Evolutionary conservation across 2,113 vertebrate species (phyloP).

Genomic region (Eidolon helvum): DNA sequence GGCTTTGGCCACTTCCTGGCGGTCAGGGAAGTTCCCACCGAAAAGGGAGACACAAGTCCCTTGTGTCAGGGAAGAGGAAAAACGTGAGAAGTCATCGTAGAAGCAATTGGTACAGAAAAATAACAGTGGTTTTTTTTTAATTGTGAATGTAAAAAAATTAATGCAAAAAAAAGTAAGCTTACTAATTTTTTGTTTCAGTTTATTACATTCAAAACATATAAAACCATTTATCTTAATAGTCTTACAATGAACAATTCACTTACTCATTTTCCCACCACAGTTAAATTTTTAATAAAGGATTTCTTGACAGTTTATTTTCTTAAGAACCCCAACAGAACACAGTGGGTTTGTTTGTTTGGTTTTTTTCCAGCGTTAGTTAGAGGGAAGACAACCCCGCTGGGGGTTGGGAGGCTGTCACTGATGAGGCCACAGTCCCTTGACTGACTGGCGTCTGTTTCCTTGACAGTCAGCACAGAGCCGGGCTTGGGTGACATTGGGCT

Average conservation of each 20-base stretch:
- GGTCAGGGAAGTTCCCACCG: not conserved
- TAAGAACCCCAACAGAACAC: conserved; percentile 36
- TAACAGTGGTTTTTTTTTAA: not conserved
- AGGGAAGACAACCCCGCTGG: accelerated
- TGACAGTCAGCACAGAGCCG: not conserved
- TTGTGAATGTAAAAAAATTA: not conserved
- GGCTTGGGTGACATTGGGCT: accelerated
- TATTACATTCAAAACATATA: not conserved
- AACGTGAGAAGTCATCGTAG: not conserved
- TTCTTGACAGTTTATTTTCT: conserved; percentile 33
- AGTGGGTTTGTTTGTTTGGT: not conserved
- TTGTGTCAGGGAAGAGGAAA: not conserved
- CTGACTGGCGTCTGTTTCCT: too few species aligned
- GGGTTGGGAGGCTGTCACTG: not conserved
- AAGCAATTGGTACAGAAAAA: not conserved
- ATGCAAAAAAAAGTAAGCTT: not conserved
- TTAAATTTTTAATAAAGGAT: conserved; percentile 65
- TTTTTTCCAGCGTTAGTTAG: not conserved
- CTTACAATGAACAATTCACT: conserved; percentile 12
- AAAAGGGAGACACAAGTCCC: not conserved
- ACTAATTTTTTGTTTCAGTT: not conserved
- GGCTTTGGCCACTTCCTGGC: not conserved
- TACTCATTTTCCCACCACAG: conserved; percentile 49
- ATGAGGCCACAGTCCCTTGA: not conserved
- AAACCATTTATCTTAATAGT: conserved; percentile 38